phyloP scores from a whole-genome alignment of 2,797 vertebrate species.

The Distichodus sexfasciatus region DNA sequence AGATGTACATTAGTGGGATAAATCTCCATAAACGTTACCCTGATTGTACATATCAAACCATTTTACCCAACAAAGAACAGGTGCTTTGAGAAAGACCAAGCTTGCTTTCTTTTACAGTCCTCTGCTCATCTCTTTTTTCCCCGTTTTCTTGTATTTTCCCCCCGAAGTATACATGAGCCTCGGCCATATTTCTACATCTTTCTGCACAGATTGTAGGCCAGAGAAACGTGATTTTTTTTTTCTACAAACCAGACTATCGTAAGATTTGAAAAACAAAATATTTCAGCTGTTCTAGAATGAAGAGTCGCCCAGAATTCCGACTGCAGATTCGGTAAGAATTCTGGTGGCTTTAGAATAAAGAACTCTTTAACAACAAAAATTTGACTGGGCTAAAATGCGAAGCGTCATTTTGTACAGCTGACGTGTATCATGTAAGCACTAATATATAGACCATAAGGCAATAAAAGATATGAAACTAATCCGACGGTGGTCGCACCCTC shows the following conservation, averaged over 20 bases:
- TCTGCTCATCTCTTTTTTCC: constrained; percentile 22
- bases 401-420: constrained; percentile 54
- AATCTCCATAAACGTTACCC: constrained; percentile 66
- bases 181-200: constrained; percentile 56
- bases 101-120: constrained; percentile 33
- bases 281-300: constrained; percentile 24
- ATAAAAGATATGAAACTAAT: constrained; percentile 46
- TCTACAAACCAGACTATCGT: constrained; percentile 53
- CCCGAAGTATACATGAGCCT: constrained; percentile 43
- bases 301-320: constrained; percentile 12
- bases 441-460: constrained; percentile 58
- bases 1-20: constrained; percentile 66
- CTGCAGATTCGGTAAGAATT: too few relatives aligned
- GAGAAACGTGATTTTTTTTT: constrained; percentile 48
- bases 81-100: constrained; percentile 51
- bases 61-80: constrained; percentile 71
- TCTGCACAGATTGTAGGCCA: constrained; percentile 48
- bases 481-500: constrained; percentile 1
- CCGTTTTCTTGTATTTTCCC: constrained; percentile 16
- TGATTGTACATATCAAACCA: constrained; percentile 78
- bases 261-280: constrained; percentile 46
- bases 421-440: constrained; percentile 55
- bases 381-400: too few relatives aligned
- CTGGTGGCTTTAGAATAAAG: constrained; percentile 4
- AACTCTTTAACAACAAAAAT: too few relatives aligned